These are phyloP conservation scores for Pionites leucogaster DNA, from an alignment of 2,113 vertebrate genomes.

Conservation along the genomic window DNA sequence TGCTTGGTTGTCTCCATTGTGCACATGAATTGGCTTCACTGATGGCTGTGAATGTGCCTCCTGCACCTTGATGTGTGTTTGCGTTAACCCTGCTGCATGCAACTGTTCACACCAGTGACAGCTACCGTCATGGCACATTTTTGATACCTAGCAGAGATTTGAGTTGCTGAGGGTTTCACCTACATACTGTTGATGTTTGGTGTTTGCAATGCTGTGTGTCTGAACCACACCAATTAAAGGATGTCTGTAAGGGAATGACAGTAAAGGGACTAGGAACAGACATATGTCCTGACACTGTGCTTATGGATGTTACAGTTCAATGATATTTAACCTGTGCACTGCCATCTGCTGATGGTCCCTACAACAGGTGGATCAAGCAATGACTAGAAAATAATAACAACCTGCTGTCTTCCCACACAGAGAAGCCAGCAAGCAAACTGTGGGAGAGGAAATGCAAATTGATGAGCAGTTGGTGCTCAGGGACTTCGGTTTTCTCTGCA, in stretches of 20 bases:
- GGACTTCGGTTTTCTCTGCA: neutral
- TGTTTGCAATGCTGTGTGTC: neutral
- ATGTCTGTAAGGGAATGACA: neutral
- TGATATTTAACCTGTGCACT: neutral
- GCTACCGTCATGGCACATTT: neutral
- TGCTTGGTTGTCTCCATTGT: neutral
- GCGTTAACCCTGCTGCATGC: neutral
- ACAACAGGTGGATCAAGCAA: neutral
- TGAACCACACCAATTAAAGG: neutral
- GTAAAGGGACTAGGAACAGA: neutral
- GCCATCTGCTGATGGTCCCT: neutral
- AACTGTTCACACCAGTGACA: neutral
- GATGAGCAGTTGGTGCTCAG: neutral
- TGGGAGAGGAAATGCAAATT: neutral
- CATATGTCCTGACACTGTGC: neutral
- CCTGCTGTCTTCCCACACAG: neutral
- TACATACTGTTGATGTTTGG: neutral
- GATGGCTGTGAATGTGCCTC: neutral
- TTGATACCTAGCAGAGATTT: neutral
- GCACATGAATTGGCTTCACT: fast-evolving
- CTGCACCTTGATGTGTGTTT: neutral
- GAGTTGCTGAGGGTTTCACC: neutral
- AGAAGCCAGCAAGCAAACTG: neutral
- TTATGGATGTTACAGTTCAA: neutral
- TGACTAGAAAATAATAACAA: neutral